Conservation (phyloP, 2,888 invertebrate genomes). For the Hipparchia sbordonii region DNA sequence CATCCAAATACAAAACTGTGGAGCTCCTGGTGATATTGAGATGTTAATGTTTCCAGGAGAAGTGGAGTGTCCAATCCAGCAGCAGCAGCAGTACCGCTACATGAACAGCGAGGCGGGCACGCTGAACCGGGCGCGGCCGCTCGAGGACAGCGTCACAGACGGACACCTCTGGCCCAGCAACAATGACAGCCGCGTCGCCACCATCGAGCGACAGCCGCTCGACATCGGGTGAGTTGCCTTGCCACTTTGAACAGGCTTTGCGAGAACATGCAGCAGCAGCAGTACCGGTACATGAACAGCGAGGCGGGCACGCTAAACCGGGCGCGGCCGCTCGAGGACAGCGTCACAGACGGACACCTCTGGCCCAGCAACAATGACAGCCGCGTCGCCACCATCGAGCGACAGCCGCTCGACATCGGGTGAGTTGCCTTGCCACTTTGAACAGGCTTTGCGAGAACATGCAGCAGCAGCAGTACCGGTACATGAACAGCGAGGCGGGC, state of each 20-base stretch:
- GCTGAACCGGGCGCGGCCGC: constrained; percentile 73
- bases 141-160: constrained; percentile 78
- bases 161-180: constrained; percentile 79
- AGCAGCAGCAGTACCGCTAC: constrained; percentile 81
- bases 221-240: constrained; percentile 67
- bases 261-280: constrained; percentile 66
- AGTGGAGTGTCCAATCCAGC: constrained; percentile 80
- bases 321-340: constrained; percentile 76
- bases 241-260: background rate
- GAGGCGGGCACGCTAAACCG: constrained; percentile 78
- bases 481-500: constrained; percentile 81
- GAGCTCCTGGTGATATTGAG: background rate
- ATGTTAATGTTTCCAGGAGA: constrained; percentile 59
- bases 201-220: constrained; percentile 76
- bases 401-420: constrained; percentile 80
- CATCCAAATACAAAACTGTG: background rate
- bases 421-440: constrained; percentile 39
- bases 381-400: constrained; percentile 75
- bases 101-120: constrained; percentile 81
- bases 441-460: too few relatives aligned
- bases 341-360: constrained; percentile 76
- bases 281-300: constrained; percentile 81
- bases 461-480: constrained; percentile 81
- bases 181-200: constrained; percentile 76
- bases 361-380: constrained; percentile 80